A percentile compares a stretch with the other conserved stretches of the same genome.
These are phyloP conservation scores for Andricus grossulariae DNA, from an alignment of 1,140 invertebrate species.

Conservation along the genomic window DNA sequence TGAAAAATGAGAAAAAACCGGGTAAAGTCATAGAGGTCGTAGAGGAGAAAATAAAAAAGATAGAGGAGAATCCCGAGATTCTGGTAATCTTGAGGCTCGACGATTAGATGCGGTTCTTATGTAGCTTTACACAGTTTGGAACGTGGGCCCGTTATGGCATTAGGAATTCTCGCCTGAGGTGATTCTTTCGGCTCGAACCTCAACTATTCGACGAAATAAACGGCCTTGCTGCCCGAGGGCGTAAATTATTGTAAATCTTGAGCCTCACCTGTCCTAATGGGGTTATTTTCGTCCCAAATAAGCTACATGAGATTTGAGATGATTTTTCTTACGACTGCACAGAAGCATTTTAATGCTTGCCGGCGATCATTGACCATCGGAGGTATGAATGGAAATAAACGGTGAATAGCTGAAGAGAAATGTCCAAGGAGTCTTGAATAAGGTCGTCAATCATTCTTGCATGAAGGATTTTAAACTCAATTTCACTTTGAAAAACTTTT, in stretches of 20 bases:
- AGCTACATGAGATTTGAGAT: conserved; percentile 9
- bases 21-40: background rate
- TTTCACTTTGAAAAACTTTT: too few relatives aligned
- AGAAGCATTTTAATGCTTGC: background rate
- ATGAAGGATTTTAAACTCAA: background rate
- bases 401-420: background rate
- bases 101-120: conserved; percentile 16
- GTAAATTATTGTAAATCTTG: conserved; percentile 51
- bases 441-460: background rate
- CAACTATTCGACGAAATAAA: conserved; percentile 46
- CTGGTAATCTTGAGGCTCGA: background rate
- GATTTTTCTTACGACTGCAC: conserved; percentile 6
- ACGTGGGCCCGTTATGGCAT: conserved; percentile 39
- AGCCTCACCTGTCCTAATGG: conserved; percentile 32
- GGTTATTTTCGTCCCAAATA: conserved; percentile 11
- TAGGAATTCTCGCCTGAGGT: conserved; percentile 47
- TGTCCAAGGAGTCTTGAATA: background rate
- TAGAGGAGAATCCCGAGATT: conserved; percentile 7
- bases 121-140: background rate
- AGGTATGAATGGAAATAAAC: conserved; percentile 2
- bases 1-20: conserved; percentile 2
- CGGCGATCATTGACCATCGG: background rate
- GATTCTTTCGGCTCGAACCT: conserved; percentile 37
- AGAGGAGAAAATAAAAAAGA: background rate
- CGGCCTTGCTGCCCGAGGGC: conserved; percentile 41